These are phyloP conservation scores for Tamandua tetradactyla DNA, from an alignment of 2,797 vertebrate genomes.

Conservation along the genomic window DNA sequence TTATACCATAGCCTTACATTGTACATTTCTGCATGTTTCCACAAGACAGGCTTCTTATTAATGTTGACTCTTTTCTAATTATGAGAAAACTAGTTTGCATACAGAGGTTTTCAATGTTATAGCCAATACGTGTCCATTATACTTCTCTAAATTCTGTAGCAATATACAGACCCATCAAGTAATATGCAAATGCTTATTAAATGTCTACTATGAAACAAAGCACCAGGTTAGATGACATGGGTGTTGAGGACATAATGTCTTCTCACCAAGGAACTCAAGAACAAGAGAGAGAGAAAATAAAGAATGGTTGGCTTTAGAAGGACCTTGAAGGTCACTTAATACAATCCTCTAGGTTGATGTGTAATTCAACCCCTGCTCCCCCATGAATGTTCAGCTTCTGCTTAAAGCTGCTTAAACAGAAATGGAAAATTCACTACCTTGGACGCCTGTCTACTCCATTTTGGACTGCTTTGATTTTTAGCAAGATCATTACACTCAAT, in stretches of 20 bases:
- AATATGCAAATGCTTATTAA: slow-evolving; percentile 8
- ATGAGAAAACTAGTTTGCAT: slow-evolving; percentile 60
- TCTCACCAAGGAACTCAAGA: slow-evolving; percentile 15
- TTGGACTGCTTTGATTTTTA: slow-evolving; percentile 31
- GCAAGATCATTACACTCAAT: neutral
- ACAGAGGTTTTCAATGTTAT: slow-evolving; percentile 13
- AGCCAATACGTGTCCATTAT: neutral
- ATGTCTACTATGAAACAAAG: slow-evolving; percentile 6
- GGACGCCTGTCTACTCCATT: neutral
- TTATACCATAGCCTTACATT: slow-evolving; percentile 50
- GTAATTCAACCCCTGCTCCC: neutral
- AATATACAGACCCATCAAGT: slow-evolving; percentile 28
- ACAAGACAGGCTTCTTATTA: slow-evolving; percentile 57
- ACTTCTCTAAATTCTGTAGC: slow-evolving; percentile 18
- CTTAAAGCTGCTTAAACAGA: slow-evolving; percentile 7
- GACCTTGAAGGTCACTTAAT: neutral
- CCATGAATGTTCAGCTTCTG: neutral
- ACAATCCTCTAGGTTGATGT: neutral
- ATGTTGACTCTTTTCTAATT: slow-evolving; percentile 63
- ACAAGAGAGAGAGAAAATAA: neutral
- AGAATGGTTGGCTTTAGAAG: slow-evolving; percentile 5
- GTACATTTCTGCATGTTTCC: slow-evolving; percentile 49
- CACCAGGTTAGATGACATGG: neutral
- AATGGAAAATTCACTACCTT: neutral
- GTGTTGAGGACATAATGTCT: neutral